Evolutionary conservation across 64 coral and sea anemone species (phyloP), one percentile per base, ranked within the genome.

Genomic region (Catalaphyllia jardinei): DNA sequence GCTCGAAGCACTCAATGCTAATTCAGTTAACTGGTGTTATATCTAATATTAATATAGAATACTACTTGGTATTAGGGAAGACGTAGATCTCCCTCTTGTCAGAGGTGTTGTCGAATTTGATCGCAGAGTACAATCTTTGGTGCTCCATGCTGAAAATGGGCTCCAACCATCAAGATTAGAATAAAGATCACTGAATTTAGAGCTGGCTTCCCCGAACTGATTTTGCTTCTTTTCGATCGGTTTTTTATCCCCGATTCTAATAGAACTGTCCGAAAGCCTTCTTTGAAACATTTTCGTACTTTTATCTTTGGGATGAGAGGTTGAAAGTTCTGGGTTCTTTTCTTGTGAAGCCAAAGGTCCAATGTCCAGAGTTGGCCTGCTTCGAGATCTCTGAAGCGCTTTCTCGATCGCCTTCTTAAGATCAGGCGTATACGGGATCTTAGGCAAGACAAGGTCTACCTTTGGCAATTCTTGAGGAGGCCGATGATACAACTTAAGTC

Each of bases 391-490:
- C 31, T 65, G 85, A 29, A 96, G 67, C 6, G 84, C 91, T 67
- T 96, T 90, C 63, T 96, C 92, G 24, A 96, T 91, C 16, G 62
- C 88, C 87, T 84, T 96, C 74, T 81, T 96, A 24, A 96, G 67
- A 67, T 91, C 88, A 4, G 95, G 71, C 50, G 80, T 93, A 69
- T 96, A 96, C 1, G 78, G 81, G 62, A 96, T 93, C 67, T 93
- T 93, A 17, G 95, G 95, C 52, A 96, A 88, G 29, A 93, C 95
- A 17, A 93, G 64, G 31, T 88, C 85, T 8, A 82, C 69, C 71
- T 79, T 90, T 62, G 71, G 69, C 52, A 88, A 29, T 64, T 83
- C 76, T 50, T 75, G 73, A 10, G 51, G 16, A 29, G 55, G 79
- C 27, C 91, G 81, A 65, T 93, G 91, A 91, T 92, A 88, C 15